These are phyloP conservation scores for Callosobruchus maculatus DNA, from an alignment of 2,888 invertebrate genomes.

Conservation along the genomic window DNA sequence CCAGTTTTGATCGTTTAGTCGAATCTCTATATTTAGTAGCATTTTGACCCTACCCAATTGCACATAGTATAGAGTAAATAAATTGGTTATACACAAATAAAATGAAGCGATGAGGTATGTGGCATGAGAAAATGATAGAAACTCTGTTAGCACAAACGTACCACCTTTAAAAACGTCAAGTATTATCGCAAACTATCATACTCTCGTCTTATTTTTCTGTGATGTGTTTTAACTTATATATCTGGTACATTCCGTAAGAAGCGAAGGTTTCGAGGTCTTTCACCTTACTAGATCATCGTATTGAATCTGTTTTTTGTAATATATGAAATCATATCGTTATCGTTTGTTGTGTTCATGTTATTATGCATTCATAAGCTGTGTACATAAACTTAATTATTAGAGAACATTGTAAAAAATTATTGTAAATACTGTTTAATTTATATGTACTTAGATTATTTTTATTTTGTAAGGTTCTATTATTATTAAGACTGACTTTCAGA, in stretches of 20 bases:
- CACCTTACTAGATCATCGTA: background rate
- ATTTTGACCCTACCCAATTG: too few species aligned
- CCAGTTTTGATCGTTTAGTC: too few species aligned
- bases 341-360: slow-evolving; percentile 23
- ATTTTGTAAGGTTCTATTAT: slow-evolving; percentile 41
- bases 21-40: too few species aligned
- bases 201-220: background rate
- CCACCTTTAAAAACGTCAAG: background rate
- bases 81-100: too few species aligned
- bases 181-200: background rate
- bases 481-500: slow-evolving; percentile 50
- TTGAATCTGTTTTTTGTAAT: background rate
- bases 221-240: background rate
- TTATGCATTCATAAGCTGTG: slow-evolving; percentile 20
- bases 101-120: background rate
- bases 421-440: slow-evolving; percentile 41
- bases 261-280: background rate
- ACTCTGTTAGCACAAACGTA: background rate
- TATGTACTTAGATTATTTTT: slow-evolving; percentile 39
- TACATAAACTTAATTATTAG: slow-evolving; percentile 14
- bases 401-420: slow-evolving; percentile 35
- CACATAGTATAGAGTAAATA: too few species aligned
- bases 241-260: slow-evolving; percentile 1
- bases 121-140: background rate
- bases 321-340: slow-evolving; percentile 11